Evolutionary conservation across 2,113 vertebrate genomes (phyloP).

Genomic region (Tor tambroides): DNA sequence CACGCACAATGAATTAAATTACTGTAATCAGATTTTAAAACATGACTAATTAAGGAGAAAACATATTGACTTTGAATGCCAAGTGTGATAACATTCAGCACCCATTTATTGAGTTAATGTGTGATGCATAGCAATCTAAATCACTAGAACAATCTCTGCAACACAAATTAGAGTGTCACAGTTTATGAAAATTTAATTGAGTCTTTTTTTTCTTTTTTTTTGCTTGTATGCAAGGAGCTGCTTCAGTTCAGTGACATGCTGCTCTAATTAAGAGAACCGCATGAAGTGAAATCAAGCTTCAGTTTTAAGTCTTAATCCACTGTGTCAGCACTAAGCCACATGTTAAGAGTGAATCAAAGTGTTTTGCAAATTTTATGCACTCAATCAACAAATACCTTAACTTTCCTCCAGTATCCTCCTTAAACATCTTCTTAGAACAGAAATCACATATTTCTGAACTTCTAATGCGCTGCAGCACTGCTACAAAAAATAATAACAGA

Average conservation of each 20-base stretch:
- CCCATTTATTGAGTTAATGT: slow-evolving; percentile 7
- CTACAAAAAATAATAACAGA: not conserved
- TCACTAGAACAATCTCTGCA: slow-evolving; percentile 7
- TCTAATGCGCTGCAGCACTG: not conserved
- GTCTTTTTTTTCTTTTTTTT: not conserved
- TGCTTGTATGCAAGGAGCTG: not conserved
- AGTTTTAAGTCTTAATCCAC: not conserved
- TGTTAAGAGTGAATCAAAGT: not conserved
- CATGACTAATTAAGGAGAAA: slow-evolving; percentile 29
- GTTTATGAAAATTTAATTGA: slow-evolving; percentile 33
- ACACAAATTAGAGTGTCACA: slow-evolving; percentile 41
- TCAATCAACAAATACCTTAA: not conserved
- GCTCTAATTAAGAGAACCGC: slow-evolving; percentile 14
- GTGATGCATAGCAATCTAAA: slow-evolving; percentile 15
- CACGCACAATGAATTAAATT: slow-evolving; percentile 44
- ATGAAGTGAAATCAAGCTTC: not conserved
- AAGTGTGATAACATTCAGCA: slow-evolving; percentile 8
- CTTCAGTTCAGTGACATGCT: not conserved
- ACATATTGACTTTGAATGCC: slow-evolving; percentile 31
- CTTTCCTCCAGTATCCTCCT: too few species aligned
- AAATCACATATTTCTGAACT: not conserved
- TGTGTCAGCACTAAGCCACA: not conserved
- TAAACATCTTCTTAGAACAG: not conserved
- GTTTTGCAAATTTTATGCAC: not conserved
- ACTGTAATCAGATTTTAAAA: slow-evolving; percentile 38